Evolutionary conservation across 2,888 invertebrate genomes (phyloP), one percentile per base, ranked within the genome.

Genomic region (Pristionchus mayeri): DNA sequence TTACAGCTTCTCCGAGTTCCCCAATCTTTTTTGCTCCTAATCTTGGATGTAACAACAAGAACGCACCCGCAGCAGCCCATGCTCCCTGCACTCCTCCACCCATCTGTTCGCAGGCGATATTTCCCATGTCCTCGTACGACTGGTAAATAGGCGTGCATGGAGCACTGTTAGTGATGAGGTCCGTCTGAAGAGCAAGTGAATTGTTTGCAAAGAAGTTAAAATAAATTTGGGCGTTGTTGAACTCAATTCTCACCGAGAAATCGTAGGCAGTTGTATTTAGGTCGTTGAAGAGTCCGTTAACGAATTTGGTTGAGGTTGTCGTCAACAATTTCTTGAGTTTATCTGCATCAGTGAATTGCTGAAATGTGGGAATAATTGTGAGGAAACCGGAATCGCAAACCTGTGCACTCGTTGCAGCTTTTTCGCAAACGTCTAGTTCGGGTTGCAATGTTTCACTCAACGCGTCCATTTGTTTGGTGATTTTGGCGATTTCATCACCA

Each of bases 21-120:
- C n/a, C n/a, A n/a, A n/a, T n/a, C n/a, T n/a, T n/a, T n/a, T n/a
- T n/a, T n/a, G n/a, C n/a, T n/a, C n/a, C n/a, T n/a, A n/a, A n/a
- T n/a, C n/a, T n/a, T n/a, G n/a, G n/a, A n/a, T n/a, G n/a, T n/a
- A n/a, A n/a, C n/a, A n/a, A n/a, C n/a, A n/a, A n/a, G n/a, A n/a
- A n/a, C n/a, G n/a, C n/a, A 76, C 76, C 76, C 18, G 76, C 76
- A 24, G 48, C 76, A 48, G 76, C 76, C 76, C 76, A 76, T 50
- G 50, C 50, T 76, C 76, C 76, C 76, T 76, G 76, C 9, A 76
- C 50, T 6, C 76, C 50, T 50, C 48, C 44, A 2, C 27, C 27
- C 27, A 76, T 18, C 18, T 76, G 76, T 13, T 76, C 48, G n/a
- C 76, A 76, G 1, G 48, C 50, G n/a, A 76, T 21, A 18, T n/a